phyloP scores from a whole-genome alignment of 2,797 vertebrate species.

The Lacerta viridis region DNA sequence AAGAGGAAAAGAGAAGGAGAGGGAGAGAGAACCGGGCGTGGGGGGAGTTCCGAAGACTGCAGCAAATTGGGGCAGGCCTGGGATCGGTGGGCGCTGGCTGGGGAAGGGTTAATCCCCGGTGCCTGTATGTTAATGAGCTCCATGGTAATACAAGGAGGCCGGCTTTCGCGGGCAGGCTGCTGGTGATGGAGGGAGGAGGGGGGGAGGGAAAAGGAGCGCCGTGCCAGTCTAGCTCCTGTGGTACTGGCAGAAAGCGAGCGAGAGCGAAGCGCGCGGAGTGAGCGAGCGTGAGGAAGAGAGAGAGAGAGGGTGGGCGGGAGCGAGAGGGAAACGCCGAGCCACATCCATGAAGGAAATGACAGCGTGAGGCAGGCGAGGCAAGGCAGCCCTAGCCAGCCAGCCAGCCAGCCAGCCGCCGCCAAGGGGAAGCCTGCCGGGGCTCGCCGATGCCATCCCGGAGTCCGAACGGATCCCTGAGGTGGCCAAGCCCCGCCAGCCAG shows the following conservation, averaged over 20 bases:
- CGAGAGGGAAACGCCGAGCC: neutral
- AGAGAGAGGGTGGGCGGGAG: neutral
- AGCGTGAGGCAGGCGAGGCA: slow-evolving; percentile 30
- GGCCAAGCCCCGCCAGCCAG: neutral
- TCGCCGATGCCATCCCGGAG: slow-evolving; percentile 63
- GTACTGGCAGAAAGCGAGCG: slow-evolving; percentile 37
- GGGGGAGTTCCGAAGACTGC: slow-evolving; percentile 20
- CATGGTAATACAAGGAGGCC: slow-evolving; percentile 72
- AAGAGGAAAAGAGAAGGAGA: neutral
- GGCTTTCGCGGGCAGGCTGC: slow-evolving; percentile 60
- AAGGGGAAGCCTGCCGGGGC: slow-evolving; percentile 54
- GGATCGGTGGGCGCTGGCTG: slow-evolving; percentile 47
- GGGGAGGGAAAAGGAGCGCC: slow-evolving; percentile 15
- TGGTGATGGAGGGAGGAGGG: slow-evolving; percentile 48
- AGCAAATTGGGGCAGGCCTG: slow-evolving; percentile 30
- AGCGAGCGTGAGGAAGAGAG: neutral
- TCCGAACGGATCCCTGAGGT: slow-evolving; percentile 16
- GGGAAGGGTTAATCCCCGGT: slow-evolving; percentile 73
- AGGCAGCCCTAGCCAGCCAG: neutral
- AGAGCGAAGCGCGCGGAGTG: neutral
- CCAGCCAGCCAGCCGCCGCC: neutral
- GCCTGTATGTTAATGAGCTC: slow-evolving; percentile 78
- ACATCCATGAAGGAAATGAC: slow-evolving; percentile 62
- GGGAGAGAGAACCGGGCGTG: neutral
- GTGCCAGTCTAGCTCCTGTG: slow-evolving; percentile 52